Conservation (phyloP, 2,113 vertebrate genomes). For the Malurus cyaneus region DNA sequence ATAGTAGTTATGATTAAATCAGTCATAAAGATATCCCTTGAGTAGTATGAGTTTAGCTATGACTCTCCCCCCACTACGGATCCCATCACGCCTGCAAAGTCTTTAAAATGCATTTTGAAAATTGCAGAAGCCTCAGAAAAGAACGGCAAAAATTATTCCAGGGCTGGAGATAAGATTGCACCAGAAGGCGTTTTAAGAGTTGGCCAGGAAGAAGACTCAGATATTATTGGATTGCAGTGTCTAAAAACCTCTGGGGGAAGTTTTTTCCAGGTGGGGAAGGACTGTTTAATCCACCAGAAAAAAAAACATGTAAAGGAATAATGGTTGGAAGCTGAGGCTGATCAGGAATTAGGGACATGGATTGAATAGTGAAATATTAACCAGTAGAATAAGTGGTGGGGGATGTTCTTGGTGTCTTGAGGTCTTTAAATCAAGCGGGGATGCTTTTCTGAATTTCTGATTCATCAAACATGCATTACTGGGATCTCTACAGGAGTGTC, state of each 20-base stretch:
- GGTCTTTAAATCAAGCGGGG: neutral
- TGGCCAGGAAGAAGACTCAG: neutral
- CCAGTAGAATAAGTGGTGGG: neutral
- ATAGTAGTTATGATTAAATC: neutral
- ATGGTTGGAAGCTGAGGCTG: neutral
- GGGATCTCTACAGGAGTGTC: neutral
- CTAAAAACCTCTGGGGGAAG: neutral
- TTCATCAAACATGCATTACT: neutral
- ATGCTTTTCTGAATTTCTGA: neutral
- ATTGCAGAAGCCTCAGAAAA: neutral
- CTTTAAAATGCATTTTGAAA: constrained; percentile 34
- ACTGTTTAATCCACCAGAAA: neutral
- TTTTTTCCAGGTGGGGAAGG: neutral
- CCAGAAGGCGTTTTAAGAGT: neutral
- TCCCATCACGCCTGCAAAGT: neutral
- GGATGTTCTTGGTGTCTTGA: neutral
- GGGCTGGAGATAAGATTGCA: neutral
- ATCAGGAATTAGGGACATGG: neutral
- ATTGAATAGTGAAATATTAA: neutral
- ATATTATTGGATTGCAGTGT: neutral
- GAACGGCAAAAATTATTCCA: neutral
- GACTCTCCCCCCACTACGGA: neutral
- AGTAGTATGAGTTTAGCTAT: neutral
- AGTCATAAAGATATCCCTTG: neutral
- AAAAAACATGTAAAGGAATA: neutral